A percentile compares a stretch with the other conserved stretches of the same genome.
phyloP scores from a whole-genome alignment of 2,113 vertebrate species.

The Tilapia sparmanii region DNA sequence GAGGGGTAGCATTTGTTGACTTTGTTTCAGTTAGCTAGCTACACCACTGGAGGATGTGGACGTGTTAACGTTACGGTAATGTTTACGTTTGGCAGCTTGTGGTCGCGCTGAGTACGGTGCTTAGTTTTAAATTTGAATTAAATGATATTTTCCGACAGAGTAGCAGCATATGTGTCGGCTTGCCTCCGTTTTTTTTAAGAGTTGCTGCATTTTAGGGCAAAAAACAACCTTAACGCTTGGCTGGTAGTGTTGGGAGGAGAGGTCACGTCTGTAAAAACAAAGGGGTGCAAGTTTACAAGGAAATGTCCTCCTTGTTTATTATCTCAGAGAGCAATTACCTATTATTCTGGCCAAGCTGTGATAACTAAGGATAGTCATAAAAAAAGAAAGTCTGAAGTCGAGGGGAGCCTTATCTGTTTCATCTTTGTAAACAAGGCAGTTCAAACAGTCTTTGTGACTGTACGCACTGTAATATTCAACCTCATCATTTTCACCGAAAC shows the following conservation, averaged over 20 bases:
- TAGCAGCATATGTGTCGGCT: neutral
- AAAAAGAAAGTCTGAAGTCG: constrained; percentile 17
- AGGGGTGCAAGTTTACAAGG: neutral
- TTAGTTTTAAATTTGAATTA: neutral
- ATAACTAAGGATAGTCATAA: neutral
- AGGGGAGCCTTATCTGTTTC: constrained; percentile 28
- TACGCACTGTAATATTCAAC: constrained; percentile 13
- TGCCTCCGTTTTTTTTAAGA: neutral
- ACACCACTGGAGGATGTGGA: neutral
- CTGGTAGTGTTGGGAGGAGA: neutral
- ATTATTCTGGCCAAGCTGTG: neutral
- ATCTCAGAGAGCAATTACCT: neutral
- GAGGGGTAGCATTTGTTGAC: constrained; percentile 18
- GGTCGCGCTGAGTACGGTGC: neutral
- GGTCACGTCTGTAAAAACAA: neutral
- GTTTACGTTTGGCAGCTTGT: constrained; percentile 9
- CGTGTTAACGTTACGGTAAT: neutral
- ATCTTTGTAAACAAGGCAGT: constrained; percentile 48
- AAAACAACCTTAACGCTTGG: neutral
- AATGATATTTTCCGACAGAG: neutral
- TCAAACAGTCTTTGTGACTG: constrained; percentile 28
- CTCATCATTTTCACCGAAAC: constrained; percentile 30
- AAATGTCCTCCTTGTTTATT: neutral
- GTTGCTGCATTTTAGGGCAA: neutral
- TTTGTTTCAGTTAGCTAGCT: constrained; percentile 15